phyloP scores from a whole-genome alignment of 2,113 vertebrate species.

The Pelusios castaneus region DNA sequence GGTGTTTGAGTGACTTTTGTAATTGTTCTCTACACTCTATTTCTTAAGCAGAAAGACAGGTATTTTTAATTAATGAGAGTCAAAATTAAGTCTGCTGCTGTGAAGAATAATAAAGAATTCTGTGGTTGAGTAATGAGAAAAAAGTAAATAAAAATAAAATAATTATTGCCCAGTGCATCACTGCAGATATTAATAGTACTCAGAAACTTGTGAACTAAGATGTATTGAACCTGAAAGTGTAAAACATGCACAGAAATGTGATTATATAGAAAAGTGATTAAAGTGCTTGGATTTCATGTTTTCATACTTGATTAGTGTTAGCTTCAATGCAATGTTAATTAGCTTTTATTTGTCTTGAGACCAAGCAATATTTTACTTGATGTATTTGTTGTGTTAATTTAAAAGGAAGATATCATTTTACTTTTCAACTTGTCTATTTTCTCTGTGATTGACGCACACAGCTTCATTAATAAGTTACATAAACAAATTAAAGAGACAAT shows the following conservation, averaged over 20 bases:
- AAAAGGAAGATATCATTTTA: neutral
- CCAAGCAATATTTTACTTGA: neutral
- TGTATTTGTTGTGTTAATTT: neutral
- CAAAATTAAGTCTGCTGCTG: slow-evolving; percentile 2
- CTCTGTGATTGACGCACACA: neutral
- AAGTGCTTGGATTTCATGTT: neutral
- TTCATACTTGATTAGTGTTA: slow-evolving; percentile 9
- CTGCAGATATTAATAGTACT: neutral
- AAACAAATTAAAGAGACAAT: neutral
- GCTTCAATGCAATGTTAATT: neutral
- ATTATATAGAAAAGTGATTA: slow-evolving; percentile 5
- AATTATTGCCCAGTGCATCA: neutral
- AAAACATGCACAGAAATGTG: neutral
- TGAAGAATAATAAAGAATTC: neutral
- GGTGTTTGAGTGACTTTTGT: slow-evolving; percentile 28
- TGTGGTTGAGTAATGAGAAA: slow-evolving; percentile 1
- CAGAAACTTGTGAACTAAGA: slow-evolving; percentile 24
- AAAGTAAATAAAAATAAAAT: neutral
- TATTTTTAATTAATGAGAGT: neutral
- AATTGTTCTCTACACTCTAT: slow-evolving; percentile 16
- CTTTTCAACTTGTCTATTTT: neutral
- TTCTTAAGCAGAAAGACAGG: slow-evolving; percentile 14
- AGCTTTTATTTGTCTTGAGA: neutral
- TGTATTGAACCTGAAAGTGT: slow-evolving; percentile 24
- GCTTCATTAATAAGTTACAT: neutral